Evolutionary conservation across 2,797 vertebrate species (phyloP).

Genomic region (Paguma larvata): DNA sequence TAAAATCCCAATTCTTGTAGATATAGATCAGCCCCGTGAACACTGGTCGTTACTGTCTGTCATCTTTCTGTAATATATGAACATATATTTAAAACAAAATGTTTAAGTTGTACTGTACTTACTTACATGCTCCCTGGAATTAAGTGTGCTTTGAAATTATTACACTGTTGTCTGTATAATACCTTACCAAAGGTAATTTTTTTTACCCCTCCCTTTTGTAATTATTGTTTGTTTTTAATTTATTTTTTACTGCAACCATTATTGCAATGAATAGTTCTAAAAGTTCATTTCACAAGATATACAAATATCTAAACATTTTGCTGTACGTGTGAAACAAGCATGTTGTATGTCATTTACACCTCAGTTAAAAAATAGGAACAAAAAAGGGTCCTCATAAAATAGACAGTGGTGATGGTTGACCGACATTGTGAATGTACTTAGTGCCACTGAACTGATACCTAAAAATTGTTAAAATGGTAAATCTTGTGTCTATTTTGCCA

Average conservation of each 20-base stretch:
- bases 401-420: neutral
- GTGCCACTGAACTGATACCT: too few relatives aligned
- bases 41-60: neutral
- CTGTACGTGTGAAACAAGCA: neutral
- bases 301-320: neutral
- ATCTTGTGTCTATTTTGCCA: neutral
- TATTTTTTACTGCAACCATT: neutral
- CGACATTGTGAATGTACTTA: neutral
- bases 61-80: neutral
- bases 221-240: neutral
- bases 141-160: neutral
- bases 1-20: neutral
- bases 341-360: neutral
- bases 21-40: neutral
- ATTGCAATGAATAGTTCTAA: neutral
- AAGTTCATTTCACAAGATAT: neutral
- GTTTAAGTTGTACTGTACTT: neutral
- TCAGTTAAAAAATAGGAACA: neutral
- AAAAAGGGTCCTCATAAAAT: neutral
- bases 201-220: neutral
- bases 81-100: neutral
- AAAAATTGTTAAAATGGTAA: neutral
- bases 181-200: neutral
- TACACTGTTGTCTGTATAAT: neutral
- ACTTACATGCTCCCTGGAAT: neutral